phyloP scores from a whole-genome alignment of 1,140 invertebrate genomes.

The Stegodyphus mimosarum region DNA sequence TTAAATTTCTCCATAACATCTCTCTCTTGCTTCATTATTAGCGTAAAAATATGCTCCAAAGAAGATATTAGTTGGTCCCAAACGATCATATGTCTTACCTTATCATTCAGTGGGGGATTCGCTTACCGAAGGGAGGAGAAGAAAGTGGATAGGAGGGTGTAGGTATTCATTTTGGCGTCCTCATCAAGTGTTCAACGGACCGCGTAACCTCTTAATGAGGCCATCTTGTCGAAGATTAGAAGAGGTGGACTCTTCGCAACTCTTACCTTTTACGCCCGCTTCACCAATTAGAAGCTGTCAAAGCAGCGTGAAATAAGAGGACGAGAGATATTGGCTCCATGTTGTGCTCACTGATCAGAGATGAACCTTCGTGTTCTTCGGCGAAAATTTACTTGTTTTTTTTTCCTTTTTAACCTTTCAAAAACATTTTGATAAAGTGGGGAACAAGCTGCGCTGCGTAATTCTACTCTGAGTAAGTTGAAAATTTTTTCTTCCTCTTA shows the following conservation, averaged over 20 bases:
- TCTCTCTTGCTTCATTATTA: constrained; percentile 21
- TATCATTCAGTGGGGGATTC: no score
- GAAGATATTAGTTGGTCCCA: no score
- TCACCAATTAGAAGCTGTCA: constrained; percentile 45
- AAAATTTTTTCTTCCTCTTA: no score
- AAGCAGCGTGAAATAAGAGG: constrained; percentile 43
- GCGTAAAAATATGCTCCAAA: constrained; percentile 22
- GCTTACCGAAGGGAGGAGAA: neutral
- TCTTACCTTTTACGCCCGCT: constrained; percentile 28
- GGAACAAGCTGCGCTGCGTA: no score
- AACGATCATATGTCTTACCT: no score
- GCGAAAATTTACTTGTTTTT: no score
- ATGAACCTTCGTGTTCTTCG: no score
- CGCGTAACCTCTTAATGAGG: constrained; percentile 39
- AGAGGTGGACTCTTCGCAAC: constrained; percentile 9
- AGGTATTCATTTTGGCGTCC: constrained; percentile 34
- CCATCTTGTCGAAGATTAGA: constrained; percentile 51
- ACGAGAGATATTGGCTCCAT: no score
- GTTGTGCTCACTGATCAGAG: no score
- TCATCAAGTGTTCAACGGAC: constrained; percentile 48
- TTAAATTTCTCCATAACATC: constrained; percentile 1
- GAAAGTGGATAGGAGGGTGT: neutral
- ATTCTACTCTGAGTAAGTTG: no score
- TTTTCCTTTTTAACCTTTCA: no score
- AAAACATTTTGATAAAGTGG: no score